phyloP scores from a whole-genome alignment of 2,113 vertebrate species.

The Alosa alosa region DNA sequence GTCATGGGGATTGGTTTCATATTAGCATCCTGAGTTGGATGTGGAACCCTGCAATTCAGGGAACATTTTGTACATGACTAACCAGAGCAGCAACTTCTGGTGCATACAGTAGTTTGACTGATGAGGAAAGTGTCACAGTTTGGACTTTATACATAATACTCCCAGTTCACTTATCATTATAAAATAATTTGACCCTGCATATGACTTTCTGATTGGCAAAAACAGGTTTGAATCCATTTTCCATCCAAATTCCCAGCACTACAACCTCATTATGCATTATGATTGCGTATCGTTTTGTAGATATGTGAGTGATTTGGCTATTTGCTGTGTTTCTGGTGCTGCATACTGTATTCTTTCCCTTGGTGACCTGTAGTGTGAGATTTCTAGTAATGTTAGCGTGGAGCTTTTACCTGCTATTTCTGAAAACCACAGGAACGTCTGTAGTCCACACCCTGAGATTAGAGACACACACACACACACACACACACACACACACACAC shows the following conservation, averaged over 20 bases:
- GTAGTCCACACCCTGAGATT: background rate
- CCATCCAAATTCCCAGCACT: too few relatives aligned
- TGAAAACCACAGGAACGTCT: conserved; percentile 1
- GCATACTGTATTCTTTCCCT: background rate
- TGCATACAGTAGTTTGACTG: background rate
- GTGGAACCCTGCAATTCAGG: background rate
- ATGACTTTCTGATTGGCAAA: background rate
- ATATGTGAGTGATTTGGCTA: background rate
- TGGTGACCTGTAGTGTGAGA: background rate
- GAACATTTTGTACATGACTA: background rate
- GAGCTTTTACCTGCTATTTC: background rate
- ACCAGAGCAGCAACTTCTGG: background rate
- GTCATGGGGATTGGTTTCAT: background rate
- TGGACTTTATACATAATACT: background rate
- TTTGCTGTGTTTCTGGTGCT: background rate
- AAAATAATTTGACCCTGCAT: too few relatives aligned
- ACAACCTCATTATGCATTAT: background rate
- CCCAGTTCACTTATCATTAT: background rate
- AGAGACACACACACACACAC: background rate
- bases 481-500: conserved; percentile 25
- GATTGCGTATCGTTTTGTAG: background rate
- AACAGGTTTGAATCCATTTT: background rate
- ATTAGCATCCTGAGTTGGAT: background rate
- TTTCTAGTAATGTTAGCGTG: background rate
- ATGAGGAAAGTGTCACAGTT: background rate